These are phyloP conservation scores for Harpalus rufipes DNA, from an alignment of 2,888 invertebrate species.

Conservation along the genomic window DNA sequence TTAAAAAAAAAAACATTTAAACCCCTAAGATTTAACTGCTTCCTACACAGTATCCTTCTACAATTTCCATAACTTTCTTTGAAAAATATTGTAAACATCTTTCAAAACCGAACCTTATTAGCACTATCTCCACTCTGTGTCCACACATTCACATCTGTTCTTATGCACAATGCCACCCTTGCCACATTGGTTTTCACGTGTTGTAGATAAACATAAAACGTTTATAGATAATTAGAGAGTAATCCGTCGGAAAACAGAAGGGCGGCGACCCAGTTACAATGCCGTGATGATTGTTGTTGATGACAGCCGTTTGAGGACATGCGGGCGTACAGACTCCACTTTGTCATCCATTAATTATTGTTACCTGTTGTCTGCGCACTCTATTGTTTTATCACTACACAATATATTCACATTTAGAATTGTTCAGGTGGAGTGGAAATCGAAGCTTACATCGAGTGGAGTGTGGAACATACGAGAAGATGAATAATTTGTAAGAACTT, in stretches of 20 bases:
- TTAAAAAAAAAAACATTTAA: no score
- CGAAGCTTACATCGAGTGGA: neutral
- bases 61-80: no score
- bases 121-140: neutral
- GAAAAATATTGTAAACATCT: neutral
- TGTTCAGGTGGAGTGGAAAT: neutral
- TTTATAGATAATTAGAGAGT: slow-evolving; percentile 10
- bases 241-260: slow-evolving; percentile 11
- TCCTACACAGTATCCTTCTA: no score
- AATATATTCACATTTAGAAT: slow-evolving; percentile 19
- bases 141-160: slow-evolving; percentile 7
- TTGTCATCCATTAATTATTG: slow-evolving; percentile 23
- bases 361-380: slow-evolving; percentile 24
- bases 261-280: neutral
- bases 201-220: neutral
- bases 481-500: no score
- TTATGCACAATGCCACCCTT: neutral
- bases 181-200: neutral
- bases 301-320: slow-evolving; percentile 11
- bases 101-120: neutral
- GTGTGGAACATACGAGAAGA: neutral
- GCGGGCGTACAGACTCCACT: slow-evolving; percentile 11
- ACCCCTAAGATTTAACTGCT: no score
- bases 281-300: slow-evolving; percentile 10
- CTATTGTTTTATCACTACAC: slow-evolving; percentile 26